phyloP scores from a whole-genome alignment of 2,797 vertebrate genomes.

The Merluccius polli region DNA sequence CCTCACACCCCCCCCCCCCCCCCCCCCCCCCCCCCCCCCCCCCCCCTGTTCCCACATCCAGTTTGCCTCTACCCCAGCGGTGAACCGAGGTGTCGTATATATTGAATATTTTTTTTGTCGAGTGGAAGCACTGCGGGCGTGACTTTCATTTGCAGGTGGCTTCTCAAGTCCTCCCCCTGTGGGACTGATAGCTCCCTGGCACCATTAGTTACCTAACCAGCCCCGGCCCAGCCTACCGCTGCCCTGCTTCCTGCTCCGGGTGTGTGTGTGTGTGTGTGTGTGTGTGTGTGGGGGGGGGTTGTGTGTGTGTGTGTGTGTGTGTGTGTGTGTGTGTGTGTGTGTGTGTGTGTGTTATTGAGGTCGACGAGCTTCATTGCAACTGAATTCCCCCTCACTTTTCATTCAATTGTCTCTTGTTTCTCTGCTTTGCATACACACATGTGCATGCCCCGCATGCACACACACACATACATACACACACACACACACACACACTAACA shows the following conservation, averaged over 20 bases:
- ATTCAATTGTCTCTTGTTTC: not conserved
- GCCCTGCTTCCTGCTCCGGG: not conserved
- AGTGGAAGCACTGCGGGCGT: constrained; percentile 53
- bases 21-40: no score
- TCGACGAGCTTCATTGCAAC: constrained; percentile 42
- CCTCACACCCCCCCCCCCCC: no score
- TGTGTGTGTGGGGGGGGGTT: constrained; percentile 3
- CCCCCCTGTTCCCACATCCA: not conserved
- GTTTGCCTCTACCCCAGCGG: not conserved
- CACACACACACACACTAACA: not conserved
- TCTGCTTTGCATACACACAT: constrained; percentile 36
- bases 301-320: not conserved
- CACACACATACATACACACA: not conserved
- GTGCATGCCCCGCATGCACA: constrained; percentile 8
- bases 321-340: constrained; percentile 3
- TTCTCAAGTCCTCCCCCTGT: constrained; percentile 58
- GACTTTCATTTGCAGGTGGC: constrained; percentile 69
- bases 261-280: constrained; percentile 12
- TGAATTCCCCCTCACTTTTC: constrained; percentile 39
- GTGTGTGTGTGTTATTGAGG: not conserved
- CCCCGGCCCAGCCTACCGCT: constrained; percentile 56
- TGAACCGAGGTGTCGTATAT: constrained; percentile 26
- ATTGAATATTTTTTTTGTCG: constrained; percentile 35
- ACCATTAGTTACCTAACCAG: constrained; percentile 73
- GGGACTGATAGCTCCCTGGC: constrained; percentile 59